These are phyloP conservation scores for Neodiprion pinetum DNA, from an alignment of 1,140 invertebrate genomes.

Conservation along the genomic window DNA sequence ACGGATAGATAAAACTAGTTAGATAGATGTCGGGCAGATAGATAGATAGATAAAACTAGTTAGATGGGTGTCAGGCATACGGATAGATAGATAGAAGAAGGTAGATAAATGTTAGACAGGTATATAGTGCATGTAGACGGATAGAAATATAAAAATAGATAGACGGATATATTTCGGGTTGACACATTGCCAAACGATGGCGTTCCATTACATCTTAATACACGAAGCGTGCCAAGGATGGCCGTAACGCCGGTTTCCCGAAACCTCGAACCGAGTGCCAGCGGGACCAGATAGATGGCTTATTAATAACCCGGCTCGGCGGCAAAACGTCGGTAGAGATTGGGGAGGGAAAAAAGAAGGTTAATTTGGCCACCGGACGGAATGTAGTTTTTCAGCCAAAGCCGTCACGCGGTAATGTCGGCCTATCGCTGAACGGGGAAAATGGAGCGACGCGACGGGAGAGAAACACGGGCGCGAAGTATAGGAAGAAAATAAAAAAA, in stretches of 20 bases:
- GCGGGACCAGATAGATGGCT: slow-evolving; percentile 40
- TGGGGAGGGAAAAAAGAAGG: slow-evolving; percentile 2
- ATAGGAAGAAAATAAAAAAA: too few relatives aligned
- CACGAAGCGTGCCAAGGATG: slow-evolving; percentile 32
- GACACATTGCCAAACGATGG: slow-evolving; percentile 33
- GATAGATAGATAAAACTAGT: too few relatives aligned
- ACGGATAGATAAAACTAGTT: too few relatives aligned
- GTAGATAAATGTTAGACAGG: too few relatives aligned
- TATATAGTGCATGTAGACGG: too few relatives aligned
- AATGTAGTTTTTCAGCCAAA: background rate
- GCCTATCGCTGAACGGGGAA: background rate
- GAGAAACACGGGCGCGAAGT: too few relatives aligned
- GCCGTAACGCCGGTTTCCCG: slow-evolving; percentile 29
- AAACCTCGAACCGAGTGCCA: slow-evolving; percentile 37
- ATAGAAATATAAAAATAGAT: too few relatives aligned
- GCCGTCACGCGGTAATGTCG: background rate
- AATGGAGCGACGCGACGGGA: too few relatives aligned
- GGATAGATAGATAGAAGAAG: too few relatives aligned
- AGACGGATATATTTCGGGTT: slow-evolving; percentile 11
- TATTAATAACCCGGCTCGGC: slow-evolving; percentile 36
- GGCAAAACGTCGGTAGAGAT: background rate
- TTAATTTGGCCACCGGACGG: background rate
- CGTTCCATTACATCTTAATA: slow-evolving; percentile 43
- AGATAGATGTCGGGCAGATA: too few relatives aligned
- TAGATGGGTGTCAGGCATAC: too few relatives aligned